A percentile compares a stretch with the other conserved stretches of the same genome.
phyloP scores from a whole-genome alignment of 2,888 invertebrate species.

The Heterodera filipjevi region DNA sequence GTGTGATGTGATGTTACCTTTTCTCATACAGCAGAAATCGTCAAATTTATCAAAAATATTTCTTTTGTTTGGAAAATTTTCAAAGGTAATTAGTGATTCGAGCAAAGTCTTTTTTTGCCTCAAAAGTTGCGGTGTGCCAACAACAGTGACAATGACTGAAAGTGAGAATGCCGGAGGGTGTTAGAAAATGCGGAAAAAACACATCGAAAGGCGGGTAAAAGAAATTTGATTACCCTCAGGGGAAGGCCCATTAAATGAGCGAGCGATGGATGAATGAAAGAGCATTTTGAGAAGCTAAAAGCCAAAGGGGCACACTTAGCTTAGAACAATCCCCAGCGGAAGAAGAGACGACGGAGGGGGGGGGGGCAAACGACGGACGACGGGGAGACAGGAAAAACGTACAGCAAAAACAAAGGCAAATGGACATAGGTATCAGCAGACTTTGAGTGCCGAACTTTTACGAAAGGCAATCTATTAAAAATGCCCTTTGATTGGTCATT shows the following conservation, averaged over 20 bases:
- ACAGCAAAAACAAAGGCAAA: not conserved
- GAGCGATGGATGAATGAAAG: not conserved
- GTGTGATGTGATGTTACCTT: too few species aligned
- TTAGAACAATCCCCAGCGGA: not conserved
- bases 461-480: too few species aligned
- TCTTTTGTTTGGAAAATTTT: too few species aligned
- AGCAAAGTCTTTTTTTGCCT: not conserved
- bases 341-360: not conserved
- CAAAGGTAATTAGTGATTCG: not conserved
- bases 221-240: slow-evolving; percentile 18
- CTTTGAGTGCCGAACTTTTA: too few species aligned
- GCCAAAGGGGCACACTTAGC: not conserved
- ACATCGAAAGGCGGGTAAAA: slow-evolving; percentile 1
- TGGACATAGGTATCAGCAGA: not conserved
- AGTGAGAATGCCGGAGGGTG: not conserved
- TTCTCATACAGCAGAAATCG: too few species aligned
- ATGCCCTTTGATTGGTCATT: too few species aligned
- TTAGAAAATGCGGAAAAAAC: not conserved
- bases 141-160: too few species aligned
- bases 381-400: not conserved
- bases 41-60: too few species aligned
- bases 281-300: not conserved
- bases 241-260: slow-evolving; percentile 16
- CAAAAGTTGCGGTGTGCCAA: not conserved
- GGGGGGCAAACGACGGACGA: not conserved